Base-by-base conservation (phyloP, 2,888 invertebrate species). In the Hypena proboscidalis region DNA sequence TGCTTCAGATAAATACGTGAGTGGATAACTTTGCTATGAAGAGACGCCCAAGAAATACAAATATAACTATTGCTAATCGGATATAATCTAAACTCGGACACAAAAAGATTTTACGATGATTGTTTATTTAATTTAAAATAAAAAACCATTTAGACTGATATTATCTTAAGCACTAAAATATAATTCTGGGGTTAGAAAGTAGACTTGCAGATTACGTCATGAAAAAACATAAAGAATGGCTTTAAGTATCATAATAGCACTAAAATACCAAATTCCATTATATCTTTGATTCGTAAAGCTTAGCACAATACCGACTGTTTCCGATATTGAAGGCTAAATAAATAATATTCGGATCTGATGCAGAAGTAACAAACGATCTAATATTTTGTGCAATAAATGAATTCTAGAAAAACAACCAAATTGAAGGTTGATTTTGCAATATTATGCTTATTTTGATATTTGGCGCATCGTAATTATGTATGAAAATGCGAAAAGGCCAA, bases 401-500 rank as follows among this genome's bases (percentile, higher is more conserved):
- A 38, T 19, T 34, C 55, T 32, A 38, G 34, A 25, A 36, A 45
- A 34, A 40, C 46, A 37, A 31, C 38, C 27, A 27, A 39, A 51
- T 31, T 54, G 49, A 70, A 70, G 68, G 70, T 55, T 47, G 23
- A 38, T 64, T 42, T 56, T 19, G 53, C 36, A 65, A 60, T 55
- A 22, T 33, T 65, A 62, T 65, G 60, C 43, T 53, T 58, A 68
- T 69, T 65, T 67, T 69, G 62, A 40, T 70, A 58, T 70, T 68
- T 66, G 57, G 49, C 13, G 42, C 42, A 32, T 54, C 11, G 39
- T 59, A 46, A 65, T 59, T 59, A 62, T 62, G 40, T 36, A 64
- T 60, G 38, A 39, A 39, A 41, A 38, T 34, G 47, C 44, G 17
- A 40, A 60, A 65, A 54, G 35, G 53, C 31, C 51, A 42, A n/a